Conservation (phyloP, 2,888 invertebrate species). For the Yponomeuta plumbellus region DNA sequence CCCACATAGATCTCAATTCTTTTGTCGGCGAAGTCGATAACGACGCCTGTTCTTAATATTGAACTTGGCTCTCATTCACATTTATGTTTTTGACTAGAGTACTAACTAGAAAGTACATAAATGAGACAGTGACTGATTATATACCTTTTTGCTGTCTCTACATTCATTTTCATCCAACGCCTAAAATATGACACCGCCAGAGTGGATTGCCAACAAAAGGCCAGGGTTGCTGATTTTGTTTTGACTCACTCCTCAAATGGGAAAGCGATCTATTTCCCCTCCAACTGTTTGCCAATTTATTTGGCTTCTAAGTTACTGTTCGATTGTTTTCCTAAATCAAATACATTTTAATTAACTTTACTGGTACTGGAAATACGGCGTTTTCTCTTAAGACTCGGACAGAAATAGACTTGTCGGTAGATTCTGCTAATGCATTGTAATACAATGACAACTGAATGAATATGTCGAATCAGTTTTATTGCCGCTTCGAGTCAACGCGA, state of each 20-base stretch:
- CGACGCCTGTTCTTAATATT: too few species aligned
- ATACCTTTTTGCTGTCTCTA: neutral
- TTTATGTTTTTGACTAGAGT: too few species aligned
- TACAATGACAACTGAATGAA: too few species aligned
- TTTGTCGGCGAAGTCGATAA: too few species aligned
- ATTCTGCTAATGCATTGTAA: too few species aligned
- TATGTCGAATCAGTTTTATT: too few species aligned
- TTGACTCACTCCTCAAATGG: conserved; percentile 43
- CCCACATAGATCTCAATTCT: too few species aligned
- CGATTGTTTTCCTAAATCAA: neutral
- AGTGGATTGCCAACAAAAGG: conserved; percentile 70
- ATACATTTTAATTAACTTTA: neutral
- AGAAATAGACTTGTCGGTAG: too few species aligned
- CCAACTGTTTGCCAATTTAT: conserved; percentile 46
- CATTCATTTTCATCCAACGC: neutral
- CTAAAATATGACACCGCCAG: conserved; percentile 11
- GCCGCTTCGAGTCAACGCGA: too few species aligned
- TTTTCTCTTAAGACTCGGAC: neutral
- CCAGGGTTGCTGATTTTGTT: conserved; percentile 63
- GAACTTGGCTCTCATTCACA: too few species aligned
- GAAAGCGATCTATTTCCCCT: conserved; percentile 57
- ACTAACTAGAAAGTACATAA: too few species aligned
- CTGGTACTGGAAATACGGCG: neutral
- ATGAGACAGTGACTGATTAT: neutral
- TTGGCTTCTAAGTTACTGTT: conserved; percentile 1